Conservation (phyloP, 1,140 invertebrate genomes). For the Phthorimaea operculella region DNA sequence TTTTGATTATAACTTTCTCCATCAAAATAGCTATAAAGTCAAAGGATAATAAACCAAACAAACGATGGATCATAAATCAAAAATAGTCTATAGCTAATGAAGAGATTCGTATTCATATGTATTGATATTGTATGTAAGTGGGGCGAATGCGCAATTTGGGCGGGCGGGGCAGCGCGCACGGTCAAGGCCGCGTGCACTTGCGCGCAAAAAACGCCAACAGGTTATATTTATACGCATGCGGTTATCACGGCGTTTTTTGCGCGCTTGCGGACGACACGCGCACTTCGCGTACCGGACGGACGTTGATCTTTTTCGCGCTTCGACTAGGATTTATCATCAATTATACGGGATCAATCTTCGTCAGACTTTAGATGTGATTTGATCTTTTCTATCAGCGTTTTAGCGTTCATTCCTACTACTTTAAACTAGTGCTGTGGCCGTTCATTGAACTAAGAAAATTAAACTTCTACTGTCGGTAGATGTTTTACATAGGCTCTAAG, state of each 20-base stretch:
- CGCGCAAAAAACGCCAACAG: conserved; percentile 49
- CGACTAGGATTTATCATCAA: not conserved
- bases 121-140: not conserved
- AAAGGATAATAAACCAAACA: too few species aligned
- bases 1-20: too few species aligned
- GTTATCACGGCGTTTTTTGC: conserved; percentile 33
- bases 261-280: conserved; percentile 24
- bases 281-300: conserved; percentile 11
- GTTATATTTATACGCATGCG: conserved; percentile 33
- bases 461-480: too few species aligned
- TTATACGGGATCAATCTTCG: not conserved
- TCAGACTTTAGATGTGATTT: too few species aligned
- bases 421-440: too few species aligned
- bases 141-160: not conserved
- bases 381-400: too few species aligned
- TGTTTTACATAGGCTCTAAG: too few species aligned
- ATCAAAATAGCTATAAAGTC: too few species aligned
- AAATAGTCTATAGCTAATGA: too few species aligned
- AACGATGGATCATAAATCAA: too few species aligned
- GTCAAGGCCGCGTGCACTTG: conserved; percentile 54
- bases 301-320: conserved; percentile 12
- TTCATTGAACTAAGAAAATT: too few species aligned
- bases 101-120: not conserved
- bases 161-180: conserved; percentile 15
- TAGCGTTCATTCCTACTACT: too few species aligned